phyloP scores from a whole-genome alignment of 2,113 vertebrate genomes.

The Dipodomys spectabilis region DNA sequence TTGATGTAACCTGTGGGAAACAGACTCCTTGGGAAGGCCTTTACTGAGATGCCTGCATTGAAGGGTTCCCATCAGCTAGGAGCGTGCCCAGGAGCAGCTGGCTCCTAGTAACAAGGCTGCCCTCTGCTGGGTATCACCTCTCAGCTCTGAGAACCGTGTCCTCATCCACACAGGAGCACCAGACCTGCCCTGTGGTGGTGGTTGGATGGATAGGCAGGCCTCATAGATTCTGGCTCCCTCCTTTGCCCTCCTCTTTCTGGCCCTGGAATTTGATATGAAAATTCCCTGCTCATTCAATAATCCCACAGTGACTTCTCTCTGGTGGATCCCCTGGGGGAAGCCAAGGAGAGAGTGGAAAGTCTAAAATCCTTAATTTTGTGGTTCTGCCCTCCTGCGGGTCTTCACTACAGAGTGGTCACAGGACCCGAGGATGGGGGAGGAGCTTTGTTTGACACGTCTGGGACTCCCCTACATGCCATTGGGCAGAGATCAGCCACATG shows the following conservation, averaged over 20 bases:
- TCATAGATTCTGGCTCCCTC: not conserved
- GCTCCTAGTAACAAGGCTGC: fast-evolving
- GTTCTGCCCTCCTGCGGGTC: not conserved
- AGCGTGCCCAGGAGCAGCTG: not conserved
- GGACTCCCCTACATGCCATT: not conserved
- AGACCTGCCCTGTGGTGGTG: not conserved
- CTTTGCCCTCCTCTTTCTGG: not conserved
- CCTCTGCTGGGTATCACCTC: not conserved
- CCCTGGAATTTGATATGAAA: not conserved
- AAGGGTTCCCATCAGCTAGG: not conserved
- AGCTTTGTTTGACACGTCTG: fast-evolving
- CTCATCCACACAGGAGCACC: fast-evolving
- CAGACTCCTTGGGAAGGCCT: not conserved
- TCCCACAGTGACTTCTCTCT: not conserved
- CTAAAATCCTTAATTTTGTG: not conserved
- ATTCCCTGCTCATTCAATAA: not conserved
- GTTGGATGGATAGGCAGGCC: not conserved
- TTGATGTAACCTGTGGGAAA: fast-evolving
- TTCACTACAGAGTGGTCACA: not conserved
- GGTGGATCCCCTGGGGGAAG: fast-evolving
- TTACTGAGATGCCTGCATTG: not conserved
- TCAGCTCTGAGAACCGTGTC: not conserved
- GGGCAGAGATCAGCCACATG: not conserved
- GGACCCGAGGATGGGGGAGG: not conserved
- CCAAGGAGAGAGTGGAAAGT: not conserved